These are phyloP conservation scores for Lepus timidus DNA, from an alignment of 2,113 vertebrate genomes.

Conservation along the genomic window DNA sequence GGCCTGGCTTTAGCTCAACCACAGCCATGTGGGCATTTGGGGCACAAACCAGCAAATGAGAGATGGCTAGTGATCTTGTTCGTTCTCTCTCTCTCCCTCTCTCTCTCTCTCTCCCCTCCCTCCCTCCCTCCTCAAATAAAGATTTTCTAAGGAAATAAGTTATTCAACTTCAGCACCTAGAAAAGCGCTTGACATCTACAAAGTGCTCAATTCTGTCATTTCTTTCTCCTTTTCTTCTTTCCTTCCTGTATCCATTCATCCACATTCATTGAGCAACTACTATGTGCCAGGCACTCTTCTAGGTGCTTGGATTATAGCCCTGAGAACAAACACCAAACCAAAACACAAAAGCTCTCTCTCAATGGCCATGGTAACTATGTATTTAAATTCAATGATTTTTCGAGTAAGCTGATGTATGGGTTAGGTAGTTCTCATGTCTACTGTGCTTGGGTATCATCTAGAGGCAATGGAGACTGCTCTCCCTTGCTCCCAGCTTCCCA, in stretches of 20 bases:
- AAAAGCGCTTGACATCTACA: not conserved
- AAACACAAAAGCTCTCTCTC: not conserved
- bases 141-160: not conserved
- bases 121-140: no score
- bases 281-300: not conserved
- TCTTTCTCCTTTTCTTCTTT: not conserved
- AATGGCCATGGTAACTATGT: not conserved
- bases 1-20: no score
- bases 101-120: no score
- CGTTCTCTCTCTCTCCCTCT: no score
- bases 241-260: not conserved
- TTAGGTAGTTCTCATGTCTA: not conserved
- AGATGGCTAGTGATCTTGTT: no score
- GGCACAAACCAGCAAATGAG: no score
- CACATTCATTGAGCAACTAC: not conserved
- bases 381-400: constrained; percentile 19
- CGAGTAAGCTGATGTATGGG: not conserved
- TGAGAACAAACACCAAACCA: not conserved
- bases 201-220: not conserved
- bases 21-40: no score
- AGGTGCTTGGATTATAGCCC: not conserved
- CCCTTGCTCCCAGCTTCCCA: not conserved
- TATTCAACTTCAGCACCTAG: not conserved
- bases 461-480: not conserved
- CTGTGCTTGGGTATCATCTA: not conserved